Conservation (phyloP, 2,797 vertebrate species). For the Cossypha niveicapilla region DNA sequence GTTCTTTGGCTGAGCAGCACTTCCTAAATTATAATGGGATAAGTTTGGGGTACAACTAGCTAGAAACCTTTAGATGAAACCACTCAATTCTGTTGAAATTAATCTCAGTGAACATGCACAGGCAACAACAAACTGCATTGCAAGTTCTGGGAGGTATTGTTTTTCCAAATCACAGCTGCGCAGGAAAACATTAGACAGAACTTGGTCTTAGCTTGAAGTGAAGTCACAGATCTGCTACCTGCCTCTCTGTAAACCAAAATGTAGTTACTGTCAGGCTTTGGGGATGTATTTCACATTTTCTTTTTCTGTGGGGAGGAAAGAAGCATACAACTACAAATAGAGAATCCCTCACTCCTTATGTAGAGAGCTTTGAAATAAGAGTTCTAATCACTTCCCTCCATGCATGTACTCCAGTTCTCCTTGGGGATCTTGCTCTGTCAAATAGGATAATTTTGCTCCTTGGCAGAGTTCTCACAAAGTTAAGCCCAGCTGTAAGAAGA, state of each 20-base stretch:
- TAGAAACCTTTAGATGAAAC: not conserved
- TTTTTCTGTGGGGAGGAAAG: not conserved
- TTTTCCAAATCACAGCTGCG: not conserved
- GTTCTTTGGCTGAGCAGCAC: not conserved
- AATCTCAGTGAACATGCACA: not conserved
- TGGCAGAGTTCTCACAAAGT: not conserved
- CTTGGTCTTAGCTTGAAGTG: not conserved
- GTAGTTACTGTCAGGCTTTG: not conserved
- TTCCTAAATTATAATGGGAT: not conserved
- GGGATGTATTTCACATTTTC: not conserved
- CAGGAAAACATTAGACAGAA: not conserved
- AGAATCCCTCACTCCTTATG: not conserved
- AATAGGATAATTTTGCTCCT: not conserved
- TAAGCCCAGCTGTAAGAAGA: not conserved
- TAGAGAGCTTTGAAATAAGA: not conserved
- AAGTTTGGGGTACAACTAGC: not conserved
- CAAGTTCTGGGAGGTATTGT: not conserved
- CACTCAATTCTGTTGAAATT: not conserved
- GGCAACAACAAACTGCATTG: fast-evolving
- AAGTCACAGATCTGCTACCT: not conserved
- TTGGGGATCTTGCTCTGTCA: not conserved
- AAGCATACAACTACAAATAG: not conserved
- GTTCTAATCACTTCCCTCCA: not conserved
- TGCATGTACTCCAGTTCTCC: fast-evolving
- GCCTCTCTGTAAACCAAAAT: not conserved